phyloP scores from a whole-genome alignment of 37 sponge, comb jelly and placozoan species.

The Geodia barretti region DNA sequence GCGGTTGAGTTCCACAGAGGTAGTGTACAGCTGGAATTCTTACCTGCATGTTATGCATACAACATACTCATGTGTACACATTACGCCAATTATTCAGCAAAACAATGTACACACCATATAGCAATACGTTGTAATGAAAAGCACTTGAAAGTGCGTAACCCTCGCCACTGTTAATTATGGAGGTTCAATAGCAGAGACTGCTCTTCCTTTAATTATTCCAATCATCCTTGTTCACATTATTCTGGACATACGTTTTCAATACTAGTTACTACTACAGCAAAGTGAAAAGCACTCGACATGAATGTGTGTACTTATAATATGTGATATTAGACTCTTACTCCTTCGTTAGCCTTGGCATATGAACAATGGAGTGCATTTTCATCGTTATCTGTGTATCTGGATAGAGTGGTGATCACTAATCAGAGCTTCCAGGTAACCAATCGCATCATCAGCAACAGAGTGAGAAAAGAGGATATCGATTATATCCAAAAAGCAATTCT shows the following conservation, averaged over 20 bases:
- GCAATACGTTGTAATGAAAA: too few species aligned
- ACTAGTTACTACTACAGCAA: too few species aligned
- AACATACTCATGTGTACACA: neutral
- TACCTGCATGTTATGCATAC: neutral
- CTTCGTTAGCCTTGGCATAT: slow-evolving; percentile 26
- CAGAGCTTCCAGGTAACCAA: slow-evolving; percentile 16
- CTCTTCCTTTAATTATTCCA: too few species aligned
- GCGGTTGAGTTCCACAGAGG: neutral
- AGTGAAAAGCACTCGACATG: slow-evolving; percentile 12
- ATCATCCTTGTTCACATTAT: too few species aligned
- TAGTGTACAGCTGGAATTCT: neutral
- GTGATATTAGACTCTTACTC: slow-evolving; percentile 6
- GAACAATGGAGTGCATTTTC: slow-evolving; percentile 37
- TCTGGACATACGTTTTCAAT: slow-evolving; percentile 8
- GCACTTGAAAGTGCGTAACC: too few species aligned
- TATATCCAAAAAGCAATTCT: slow-evolving; percentile 38
- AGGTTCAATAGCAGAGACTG: too few species aligned
- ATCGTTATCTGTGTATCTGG: slow-evolving; percentile 6
- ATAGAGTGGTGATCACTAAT: slow-evolving; percentile 25
- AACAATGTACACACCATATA: too few species aligned
- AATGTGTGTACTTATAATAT: slow-evolving; percentile 15
- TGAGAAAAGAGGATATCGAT: slow-evolving; percentile 1
- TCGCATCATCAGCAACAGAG: neutral
- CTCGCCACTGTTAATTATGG: too few species aligned
- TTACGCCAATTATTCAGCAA: neutral